Evolutionary conservation across 2,888 invertebrate genomes (phyloP).

Genomic region (Tethea ocularis): DNA sequence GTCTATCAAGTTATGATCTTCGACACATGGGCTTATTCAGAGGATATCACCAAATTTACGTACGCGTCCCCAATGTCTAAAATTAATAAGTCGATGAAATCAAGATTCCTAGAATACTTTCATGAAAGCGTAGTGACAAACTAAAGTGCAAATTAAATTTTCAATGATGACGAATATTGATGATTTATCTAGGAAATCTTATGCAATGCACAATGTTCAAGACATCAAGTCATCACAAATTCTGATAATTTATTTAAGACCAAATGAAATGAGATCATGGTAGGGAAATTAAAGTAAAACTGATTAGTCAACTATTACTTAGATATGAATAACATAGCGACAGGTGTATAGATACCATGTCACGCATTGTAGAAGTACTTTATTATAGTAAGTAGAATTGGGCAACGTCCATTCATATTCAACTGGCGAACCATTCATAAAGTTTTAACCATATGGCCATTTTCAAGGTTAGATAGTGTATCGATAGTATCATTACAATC

Average conservation of each 20-base stretch:
- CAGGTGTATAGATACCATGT: conserved; percentile 26
- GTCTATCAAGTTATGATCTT: no score
- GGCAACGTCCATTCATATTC: conserved; percentile 56
- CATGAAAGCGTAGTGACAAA: not conserved
- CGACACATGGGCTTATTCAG: not conserved
- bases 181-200: not conserved
- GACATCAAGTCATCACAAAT: not conserved
- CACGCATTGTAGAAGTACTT: conserved; percentile 47
- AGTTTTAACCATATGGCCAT: conserved; percentile 48
- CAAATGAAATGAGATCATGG: not conserved
- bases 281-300: no score
- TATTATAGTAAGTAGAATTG: conserved; percentile 33
- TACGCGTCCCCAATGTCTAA: not conserved
- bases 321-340: no score
- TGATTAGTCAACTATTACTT: no score
- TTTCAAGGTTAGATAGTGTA: conserved; percentile 59
- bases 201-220: not conserved
- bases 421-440: conserved; percentile 62
- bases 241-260: not conserved
- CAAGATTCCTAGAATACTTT: not conserved
- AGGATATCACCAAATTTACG: not conserved
- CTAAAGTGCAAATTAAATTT: not conserved
- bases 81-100: not conserved
- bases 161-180: not conserved
- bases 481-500: conserved; percentile 43